phyloP scores from a whole-genome alignment of 2,888 invertebrate species.

The Cerceris rybyensis region DNA sequence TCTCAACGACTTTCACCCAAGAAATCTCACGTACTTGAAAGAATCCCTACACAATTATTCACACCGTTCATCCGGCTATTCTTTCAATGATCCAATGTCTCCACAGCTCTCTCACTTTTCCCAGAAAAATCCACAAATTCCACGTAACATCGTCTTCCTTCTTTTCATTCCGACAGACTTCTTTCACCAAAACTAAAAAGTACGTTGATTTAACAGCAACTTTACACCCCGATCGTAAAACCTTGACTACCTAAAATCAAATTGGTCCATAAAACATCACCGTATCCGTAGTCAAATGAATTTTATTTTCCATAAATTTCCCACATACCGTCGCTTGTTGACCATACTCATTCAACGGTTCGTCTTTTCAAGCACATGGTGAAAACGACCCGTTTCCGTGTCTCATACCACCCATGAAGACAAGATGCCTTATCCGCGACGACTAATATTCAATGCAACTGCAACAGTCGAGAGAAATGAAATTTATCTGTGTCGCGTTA shows the following conservation, averaged over 20 bases:
- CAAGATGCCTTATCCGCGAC: background rate
- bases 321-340: background rate
- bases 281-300: no score
- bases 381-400: slow-evolving; percentile 45
- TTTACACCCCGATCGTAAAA: no score
- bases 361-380: slow-evolving; percentile 7
- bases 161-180: background rate
- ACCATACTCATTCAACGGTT: background rate
- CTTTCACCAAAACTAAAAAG: no score
- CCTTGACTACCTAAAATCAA: no score
- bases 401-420: slow-evolving; percentile 34
- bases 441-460: slow-evolving; percentile 19
- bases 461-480: background rate
- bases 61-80: background rate
- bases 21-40: slow-evolving; percentile 6
- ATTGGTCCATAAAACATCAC: no score
- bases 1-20: slow-evolving; percentile 36
- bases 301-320: no score
- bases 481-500: slow-evolving; percentile 20
- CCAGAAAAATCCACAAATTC: background rate
- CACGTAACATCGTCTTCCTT: background rate
- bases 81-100: background rate
- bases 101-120: background rate
- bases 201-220: no score
- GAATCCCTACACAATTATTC: background rate